A percentile compares a stretch with the other conserved stretches of the same genome.
Conservation (phyloP, 1,140 invertebrate species). For the Pseudomyrmex sp. region DNA sequence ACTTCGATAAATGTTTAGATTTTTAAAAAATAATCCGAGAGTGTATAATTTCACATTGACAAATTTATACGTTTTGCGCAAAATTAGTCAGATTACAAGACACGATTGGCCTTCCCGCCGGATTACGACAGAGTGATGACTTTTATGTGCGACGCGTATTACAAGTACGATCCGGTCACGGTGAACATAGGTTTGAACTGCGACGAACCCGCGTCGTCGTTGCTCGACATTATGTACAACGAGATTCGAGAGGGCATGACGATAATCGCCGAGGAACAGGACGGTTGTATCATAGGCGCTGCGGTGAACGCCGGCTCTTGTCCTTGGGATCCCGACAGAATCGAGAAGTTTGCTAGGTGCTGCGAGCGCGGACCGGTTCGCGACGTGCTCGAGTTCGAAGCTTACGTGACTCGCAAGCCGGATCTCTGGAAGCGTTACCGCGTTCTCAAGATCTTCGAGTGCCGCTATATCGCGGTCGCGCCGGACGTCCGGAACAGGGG, state of each 20-base stretch:
- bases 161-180: slow-evolving; percentile 73
- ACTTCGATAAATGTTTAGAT: background rate
- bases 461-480: slow-evolving; percentile 80
- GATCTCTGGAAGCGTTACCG: slow-evolving; percentile 79
- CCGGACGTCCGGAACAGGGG: slow-evolving; percentile 75
- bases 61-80: no score
- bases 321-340: slow-evolving; percentile 75
- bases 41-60: no score
- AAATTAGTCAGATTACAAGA: slow-evolving; percentile 21
- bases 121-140: slow-evolving; percentile 75
- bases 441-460: slow-evolving; percentile 81
- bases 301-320: slow-evolving; percentile 79
- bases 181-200: slow-evolving; percentile 70
- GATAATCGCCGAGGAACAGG: slow-evolving; percentile 80
- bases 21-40: background rate
- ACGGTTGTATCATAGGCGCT: slow-evolving; percentile 81
- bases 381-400: slow-evolving; percentile 81
- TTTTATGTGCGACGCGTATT: slow-evolving; percentile 77
- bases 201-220: slow-evolving; percentile 49
- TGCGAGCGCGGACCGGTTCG: slow-evolving; percentile 68
- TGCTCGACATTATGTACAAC: slow-evolving; percentile 72
- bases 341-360: slow-evolving; percentile 75
- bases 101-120: slow-evolving; percentile 72
- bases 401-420: slow-evolving; percentile 77
- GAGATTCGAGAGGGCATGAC: slow-evolving; percentile 79